phyloP scores from a whole-genome alignment of 2,797 vertebrate species.

The Protonibea diacanthus region DNA sequence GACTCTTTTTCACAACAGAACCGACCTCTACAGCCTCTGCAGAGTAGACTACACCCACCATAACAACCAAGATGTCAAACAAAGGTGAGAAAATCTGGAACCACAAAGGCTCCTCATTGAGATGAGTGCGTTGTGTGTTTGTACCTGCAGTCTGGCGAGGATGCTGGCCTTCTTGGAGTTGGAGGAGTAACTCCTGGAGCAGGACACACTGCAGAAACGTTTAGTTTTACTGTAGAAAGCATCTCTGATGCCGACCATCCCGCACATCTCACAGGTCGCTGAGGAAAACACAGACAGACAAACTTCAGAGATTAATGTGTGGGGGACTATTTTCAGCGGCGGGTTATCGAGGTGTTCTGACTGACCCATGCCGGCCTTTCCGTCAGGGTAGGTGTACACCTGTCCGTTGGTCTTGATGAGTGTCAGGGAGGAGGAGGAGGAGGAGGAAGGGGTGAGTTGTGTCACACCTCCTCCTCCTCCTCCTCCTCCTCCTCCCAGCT shows the following conservation, averaged over 20 bases:
- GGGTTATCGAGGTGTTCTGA: slow-evolving; percentile 26
- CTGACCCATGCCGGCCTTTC: slow-evolving; percentile 97
- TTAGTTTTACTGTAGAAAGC: slow-evolving; percentile 99
- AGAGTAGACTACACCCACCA: too few relatives aligned
- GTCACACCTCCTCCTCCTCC: slow-evolving; percentile 67
- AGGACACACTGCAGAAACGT: slow-evolving; percentile 97
- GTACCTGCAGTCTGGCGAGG: slow-evolving; percentile 93
- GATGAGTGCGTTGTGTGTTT: background rate
- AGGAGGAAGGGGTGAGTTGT: slow-evolving; percentile 24
- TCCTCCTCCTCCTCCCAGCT: slow-evolving; percentile 84
- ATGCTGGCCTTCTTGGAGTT: slow-evolving; percentile 99
- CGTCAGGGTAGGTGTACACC: slow-evolving; percentile 96
- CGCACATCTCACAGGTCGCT: slow-evolving; percentile 99
- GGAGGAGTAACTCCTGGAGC: slow-evolving; percentile 96
- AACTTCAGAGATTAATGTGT: too few relatives aligned
- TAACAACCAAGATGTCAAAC: too few relatives aligned
- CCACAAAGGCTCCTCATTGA: too few relatives aligned
- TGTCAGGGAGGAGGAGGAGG: slow-evolving; percentile 89
- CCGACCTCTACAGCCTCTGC: too few relatives aligned
- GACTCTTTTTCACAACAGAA: too few relatives aligned
- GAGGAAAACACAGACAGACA: slow-evolving; percentile 1
- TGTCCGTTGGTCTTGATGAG: slow-evolving; percentile 98
- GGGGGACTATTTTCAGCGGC: slow-evolving; percentile 5
- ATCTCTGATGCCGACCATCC: slow-evolving; percentile 96
- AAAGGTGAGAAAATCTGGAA: too few relatives aligned